Conservation (phyloP, 2,888 invertebrate species). For the Agrochola macilenta region DNA sequence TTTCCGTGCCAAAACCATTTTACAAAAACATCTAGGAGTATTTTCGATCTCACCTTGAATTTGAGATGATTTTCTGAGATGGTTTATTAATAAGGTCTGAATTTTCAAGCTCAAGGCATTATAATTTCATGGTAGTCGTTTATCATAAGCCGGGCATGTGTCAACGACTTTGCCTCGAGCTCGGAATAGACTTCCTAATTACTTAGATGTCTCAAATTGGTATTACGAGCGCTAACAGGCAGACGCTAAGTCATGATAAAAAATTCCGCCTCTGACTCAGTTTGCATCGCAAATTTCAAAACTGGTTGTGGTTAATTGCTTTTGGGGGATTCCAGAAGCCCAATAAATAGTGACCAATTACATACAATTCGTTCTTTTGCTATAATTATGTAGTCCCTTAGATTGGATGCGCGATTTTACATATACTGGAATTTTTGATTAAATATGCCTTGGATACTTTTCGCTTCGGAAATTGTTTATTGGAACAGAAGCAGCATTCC, state of each 20-base stretch:
- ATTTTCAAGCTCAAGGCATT: slow-evolving; percentile 57
- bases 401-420: slow-evolving; percentile 16
- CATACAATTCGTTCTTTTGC: slow-evolving; percentile 20
- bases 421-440: slow-evolving; percentile 16
- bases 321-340: slow-evolving; percentile 53
- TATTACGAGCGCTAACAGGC: slow-evolving; percentile 40
- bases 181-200: slow-evolving; percentile 60
- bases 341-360: slow-evolving; percentile 24
- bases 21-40: slow-evolving; percentile 47
- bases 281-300: slow-evolving; percentile 50
- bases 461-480: slow-evolving; percentile 43
- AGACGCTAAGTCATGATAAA: slow-evolving; percentile 49
- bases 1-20: slow-evolving; percentile 60
- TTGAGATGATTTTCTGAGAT: slow-evolving; percentile 29
- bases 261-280: slow-evolving; percentile 53
- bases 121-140: slow-evolving; percentile 58
- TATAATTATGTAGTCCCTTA: slow-evolving; percentile 8
- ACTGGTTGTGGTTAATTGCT: slow-evolving; percentile 53
- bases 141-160: slow-evolving; percentile 62
- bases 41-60: slow-evolving; percentile 54
- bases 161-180: slow-evolving; percentile 63
- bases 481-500: slow-evolving; percentile 26
- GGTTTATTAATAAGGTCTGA: slow-evolving; percentile 43
- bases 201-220: slow-evolving; percentile 60
- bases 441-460: slow-evolving; percentile 3